Evolutionary conservation across 2,113 vertebrate species (phyloP), one percentile per base, ranked within the genome.

Genomic region (Struthio camelus): DNA sequence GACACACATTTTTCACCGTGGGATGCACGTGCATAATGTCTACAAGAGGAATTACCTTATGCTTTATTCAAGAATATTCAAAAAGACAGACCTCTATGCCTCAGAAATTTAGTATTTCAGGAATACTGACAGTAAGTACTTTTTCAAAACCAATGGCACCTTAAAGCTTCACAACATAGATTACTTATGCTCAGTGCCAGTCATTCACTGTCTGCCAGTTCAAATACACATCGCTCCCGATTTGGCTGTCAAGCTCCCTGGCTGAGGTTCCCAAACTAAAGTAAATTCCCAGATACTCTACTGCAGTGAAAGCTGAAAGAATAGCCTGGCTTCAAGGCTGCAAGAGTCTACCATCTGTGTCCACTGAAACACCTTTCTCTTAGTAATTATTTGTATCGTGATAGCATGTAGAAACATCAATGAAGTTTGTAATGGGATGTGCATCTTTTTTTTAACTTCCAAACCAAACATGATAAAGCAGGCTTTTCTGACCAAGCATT

Each of bases 21-120:
- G 89, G 79, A 94, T 64, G 71, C 76, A 75, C 89, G 78, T 64
- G 51, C 76, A 93, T 93, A 93, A 93, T 90, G 67, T 84, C 89
- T 72, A 44, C 48, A 94, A 91, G 67, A 94, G 76, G 23, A 23
- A 95, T 91, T 95, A 79, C 36, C 36, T 88, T 59, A 81, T 86
- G 66, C 86, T 87, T 92, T 97, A 82, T 94, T 96, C 73, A 95
- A 76, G 64, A 94, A 91, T 91, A 89, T 94, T 95, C 79, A 91
- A 88, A 97, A 93, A 34, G 38, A 81, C 73, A 94, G 54, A 91
- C 15, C 54, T 90, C 46, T 71, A 5, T 24, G 24, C 53, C 85
- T 87, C 76, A 88, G 36, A 91, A 93, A 77, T 36, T 70, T 83
- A 36, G 59, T 8, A 90, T 83, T 93, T 93, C 87, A 89, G 76